Percentiles rank a stretch among this genome's conserved stretches.
Evolutionary conservation across 2,888 invertebrate species (phyloP).

Genomic region (Scaeva pyrastri): DNA sequence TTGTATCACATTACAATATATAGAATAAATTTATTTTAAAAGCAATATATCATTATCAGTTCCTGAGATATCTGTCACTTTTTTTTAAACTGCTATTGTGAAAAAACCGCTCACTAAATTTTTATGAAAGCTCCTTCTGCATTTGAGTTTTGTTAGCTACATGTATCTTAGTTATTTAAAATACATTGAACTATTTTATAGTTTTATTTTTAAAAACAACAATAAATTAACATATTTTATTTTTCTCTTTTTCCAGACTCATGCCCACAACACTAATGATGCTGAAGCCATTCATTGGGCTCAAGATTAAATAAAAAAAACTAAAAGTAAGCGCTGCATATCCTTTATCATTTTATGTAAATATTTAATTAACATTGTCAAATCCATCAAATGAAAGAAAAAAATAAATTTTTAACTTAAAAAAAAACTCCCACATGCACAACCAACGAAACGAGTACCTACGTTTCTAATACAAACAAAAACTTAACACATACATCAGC

Average conservation of each 20-base stretch:
- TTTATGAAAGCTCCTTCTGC: no score
- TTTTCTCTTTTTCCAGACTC: conserved; percentile 49
- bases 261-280: conserved; percentile 55
- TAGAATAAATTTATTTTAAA: no score
- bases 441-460: background rate
- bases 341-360: background rate
- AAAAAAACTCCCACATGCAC: background rate
- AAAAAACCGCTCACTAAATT: no score
- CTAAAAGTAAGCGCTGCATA: background rate
- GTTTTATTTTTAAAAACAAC: background rate
- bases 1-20: no score
- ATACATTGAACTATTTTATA: no score
- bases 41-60: no score
- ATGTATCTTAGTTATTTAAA: no score
- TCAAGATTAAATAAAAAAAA: conserved; percentile 50
- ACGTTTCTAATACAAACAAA: background rate
- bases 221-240: background rate
- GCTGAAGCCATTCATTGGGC: conserved; percentile 35
- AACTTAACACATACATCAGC: no score
- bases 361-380: no score
- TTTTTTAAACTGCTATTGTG: no score
- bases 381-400: background rate
- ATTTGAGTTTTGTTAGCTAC: no score
- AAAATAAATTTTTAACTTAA: background rate
- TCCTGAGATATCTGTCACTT: no score